phyloP scores from a whole-genome alignment of 1,140 invertebrate genomes.

The Vollenhovia emeryi region DNA sequence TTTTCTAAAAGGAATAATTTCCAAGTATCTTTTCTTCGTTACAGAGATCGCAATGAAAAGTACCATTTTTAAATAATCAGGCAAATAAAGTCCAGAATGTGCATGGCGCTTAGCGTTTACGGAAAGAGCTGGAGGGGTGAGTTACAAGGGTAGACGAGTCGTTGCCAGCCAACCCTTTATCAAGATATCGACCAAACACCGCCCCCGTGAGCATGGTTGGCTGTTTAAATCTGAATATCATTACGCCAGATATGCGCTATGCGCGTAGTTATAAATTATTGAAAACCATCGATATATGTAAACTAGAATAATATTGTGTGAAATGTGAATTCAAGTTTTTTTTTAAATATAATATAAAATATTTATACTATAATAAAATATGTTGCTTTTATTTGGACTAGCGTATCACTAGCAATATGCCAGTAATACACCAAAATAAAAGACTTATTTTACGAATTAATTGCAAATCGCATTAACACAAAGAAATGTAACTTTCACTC shows the following conservation, averaged over 20 bases:
- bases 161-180: conserved; percentile 75
- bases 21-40: background rate
- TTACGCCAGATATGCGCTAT: conserved; percentile 9
- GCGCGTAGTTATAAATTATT: conserved; percentile 26
- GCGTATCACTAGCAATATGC: background rate
- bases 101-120: conserved; percentile 31
- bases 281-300: background rate
- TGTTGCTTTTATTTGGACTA: background rate
- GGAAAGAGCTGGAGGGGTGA: conserved; percentile 66
- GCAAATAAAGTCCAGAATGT: background rate
- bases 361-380: background rate
- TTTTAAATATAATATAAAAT: background rate
- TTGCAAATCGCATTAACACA: background rate
- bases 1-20: background rate
- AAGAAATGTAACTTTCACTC: conserved; percentile 16
- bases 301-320: background rate
- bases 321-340: background rate
- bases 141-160: conserved; percentile 64
- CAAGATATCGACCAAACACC: conserved; percentile 80
- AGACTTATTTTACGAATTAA: conserved; percentile 10
- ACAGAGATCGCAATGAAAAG: background rate
- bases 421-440: background rate
- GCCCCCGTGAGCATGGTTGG: conserved; percentile 55
- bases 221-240: conserved; percentile 69
- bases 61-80: conserved; percentile 43